Base-by-base conservation (phyloP, 2,888 invertebrate species). In the Nezara viridula region DNA sequence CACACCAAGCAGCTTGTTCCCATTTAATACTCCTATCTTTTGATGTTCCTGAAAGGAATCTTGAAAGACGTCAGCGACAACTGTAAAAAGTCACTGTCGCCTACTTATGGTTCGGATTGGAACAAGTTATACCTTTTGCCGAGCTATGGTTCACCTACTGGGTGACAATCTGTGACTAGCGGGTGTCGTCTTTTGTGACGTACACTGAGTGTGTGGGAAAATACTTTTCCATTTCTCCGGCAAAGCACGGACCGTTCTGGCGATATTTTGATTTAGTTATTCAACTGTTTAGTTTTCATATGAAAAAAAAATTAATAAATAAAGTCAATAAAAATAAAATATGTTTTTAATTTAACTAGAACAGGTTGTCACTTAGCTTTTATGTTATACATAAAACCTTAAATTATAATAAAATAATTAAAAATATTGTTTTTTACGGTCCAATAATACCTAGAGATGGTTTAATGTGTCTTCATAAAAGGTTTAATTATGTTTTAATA, bases 131-230 rank as follows among this genome's bases (percentile, higher is more conserved):
- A 47, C 77, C 77, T 77, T 37, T 77, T 40, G 77, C 21, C 40
- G 77, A n/a, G n/a, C 66, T 73, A 81, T 81, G n/a, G 81, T 81
- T 47, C 81, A 44, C 81, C 81, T 47, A 44, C 44, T 81, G 81
- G 81, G 81, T 16, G 44, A 44, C 81, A 81, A 81, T 81, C 44
- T 81, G 12, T 2, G 7, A 47, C 0, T 47, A 81, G 81, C 81
- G 81, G 81, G 44, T 81, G 24, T n/a, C 81, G 24, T 14, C 81
- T 81, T 44, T 81, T 47, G 44, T 73, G 16, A 19, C 66, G 37
- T 73, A 37, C 7, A 5, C 44, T 44, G n/a, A 3, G 1, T 3
- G 19, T n/a, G 37, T 81, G 81, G 44, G 81, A 81, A 81, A 73
- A 73, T 73, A 81, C n/a, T 44, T 81, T 81, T 81, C 12, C 44